Conservation (phyloP, 1,140 invertebrate species). For the Pomacea maculata region DNA sequence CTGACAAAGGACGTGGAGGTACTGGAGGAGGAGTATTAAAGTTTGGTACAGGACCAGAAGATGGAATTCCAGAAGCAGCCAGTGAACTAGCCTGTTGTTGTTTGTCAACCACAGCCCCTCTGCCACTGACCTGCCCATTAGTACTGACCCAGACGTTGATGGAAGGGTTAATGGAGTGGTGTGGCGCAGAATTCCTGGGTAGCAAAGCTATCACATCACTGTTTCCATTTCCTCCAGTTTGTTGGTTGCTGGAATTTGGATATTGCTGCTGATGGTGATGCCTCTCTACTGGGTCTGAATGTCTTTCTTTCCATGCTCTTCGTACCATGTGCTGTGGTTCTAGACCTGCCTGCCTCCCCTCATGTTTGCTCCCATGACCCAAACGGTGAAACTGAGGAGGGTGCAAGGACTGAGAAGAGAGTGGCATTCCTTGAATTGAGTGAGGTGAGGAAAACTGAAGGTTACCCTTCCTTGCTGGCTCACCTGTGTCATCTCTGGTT, state of each 20-base stretch:
- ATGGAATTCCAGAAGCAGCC: not conserved
- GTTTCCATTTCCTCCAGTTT: not conserved
- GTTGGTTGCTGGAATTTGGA: not conserved
- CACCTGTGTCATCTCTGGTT: not conserved
- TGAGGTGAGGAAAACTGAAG: not conserved
- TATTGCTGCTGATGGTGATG: not conserved
- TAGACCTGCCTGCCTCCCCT: not conserved
- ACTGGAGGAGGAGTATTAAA: conserved; percentile 6
- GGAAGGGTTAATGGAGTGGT: conserved; percentile 22
- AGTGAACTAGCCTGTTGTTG: not conserved
- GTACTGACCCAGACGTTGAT: conserved; percentile 36
- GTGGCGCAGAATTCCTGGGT: not conserved
- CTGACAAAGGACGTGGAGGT: conserved; percentile 13
- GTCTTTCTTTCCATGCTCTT: conserved; percentile 12
- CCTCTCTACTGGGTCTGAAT: conserved; percentile 5
- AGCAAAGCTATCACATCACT: not conserved
- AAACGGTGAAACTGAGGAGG: conserved; percentile 17
- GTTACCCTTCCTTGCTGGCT: not conserved
- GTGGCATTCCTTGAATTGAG: not conserved
- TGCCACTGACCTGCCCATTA: conserved; percentile 32
- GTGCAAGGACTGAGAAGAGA: conserved; percentile 3
- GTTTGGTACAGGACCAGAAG: not conserved
- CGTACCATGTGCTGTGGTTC: conserved; percentile 15
- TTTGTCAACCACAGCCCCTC: not conserved
- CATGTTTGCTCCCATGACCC: not conserved